Evolutionary conservation across 2,797 vertebrate genomes (phyloP).

Genomic region (Xyrichtys novacula): DNA sequence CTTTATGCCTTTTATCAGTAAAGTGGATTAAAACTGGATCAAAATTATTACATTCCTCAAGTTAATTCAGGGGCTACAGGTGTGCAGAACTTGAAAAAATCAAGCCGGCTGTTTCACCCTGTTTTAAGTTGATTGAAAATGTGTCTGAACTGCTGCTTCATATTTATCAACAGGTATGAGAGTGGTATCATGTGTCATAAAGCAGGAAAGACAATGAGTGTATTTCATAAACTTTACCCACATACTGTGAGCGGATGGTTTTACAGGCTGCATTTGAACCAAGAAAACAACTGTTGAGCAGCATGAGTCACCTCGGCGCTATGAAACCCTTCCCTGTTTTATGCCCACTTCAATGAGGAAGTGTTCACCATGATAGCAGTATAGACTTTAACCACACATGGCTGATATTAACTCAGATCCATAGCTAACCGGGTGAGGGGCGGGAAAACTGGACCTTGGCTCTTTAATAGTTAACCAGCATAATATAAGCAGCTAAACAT

Average conservation of each 20-base stretch:
- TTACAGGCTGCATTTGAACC: background rate
- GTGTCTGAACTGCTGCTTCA: background rate
- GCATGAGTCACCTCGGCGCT: background rate
- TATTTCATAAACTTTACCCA: too few relatives aligned
- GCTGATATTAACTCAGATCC: background rate
- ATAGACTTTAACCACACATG: slow-evolving; percentile 35
- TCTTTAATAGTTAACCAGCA: slow-evolving; percentile 66
- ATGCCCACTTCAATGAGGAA: background rate
- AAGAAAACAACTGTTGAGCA: background rate
- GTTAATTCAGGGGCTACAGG: too few relatives aligned
- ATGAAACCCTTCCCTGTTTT: background rate
- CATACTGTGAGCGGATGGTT: too few relatives aligned
- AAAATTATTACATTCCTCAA: too few relatives aligned
- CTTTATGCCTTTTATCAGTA: too few relatives aligned
- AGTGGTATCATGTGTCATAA: background rate
- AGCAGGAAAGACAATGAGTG: too few relatives aligned
- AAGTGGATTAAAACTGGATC: too few relatives aligned
- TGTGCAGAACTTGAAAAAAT: too few relatives aligned
- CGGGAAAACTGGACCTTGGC: slow-evolving; percentile 49
- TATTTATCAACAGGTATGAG: too few relatives aligned
- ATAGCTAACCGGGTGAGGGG: background rate
- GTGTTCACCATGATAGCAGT: background rate
- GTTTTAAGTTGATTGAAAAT: background rate
- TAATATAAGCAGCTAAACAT: slow-evolving; percentile 60
- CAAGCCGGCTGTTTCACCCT: too few relatives aligned